Evolutionary conservation across 2,888 invertebrate species (phyloP), one percentile per base, ranked within the genome.

Genomic region (Seira ritae): DNA sequence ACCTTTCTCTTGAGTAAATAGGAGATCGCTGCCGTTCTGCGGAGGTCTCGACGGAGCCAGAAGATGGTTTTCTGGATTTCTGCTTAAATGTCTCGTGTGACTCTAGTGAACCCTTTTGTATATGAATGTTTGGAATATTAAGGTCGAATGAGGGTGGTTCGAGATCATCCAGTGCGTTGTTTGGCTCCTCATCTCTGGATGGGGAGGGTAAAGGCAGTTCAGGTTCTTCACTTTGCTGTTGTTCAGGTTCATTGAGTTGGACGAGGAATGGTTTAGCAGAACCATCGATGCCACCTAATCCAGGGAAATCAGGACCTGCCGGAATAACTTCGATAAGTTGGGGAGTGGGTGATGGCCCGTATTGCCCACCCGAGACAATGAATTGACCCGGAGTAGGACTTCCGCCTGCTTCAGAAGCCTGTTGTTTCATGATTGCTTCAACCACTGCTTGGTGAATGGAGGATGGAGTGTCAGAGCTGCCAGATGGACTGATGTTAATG

Each of bases 371-470:
- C 12, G 60, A 15, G 3, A 19, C 55, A n/a, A n/a, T n/a, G 4
- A 1, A 23, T 19, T 66, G 55, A 8, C 68, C 62, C 0, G 65
- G n/a, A 12, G 76, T 71, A 17, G 46, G 22, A 22, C 20, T 8
- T 3, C 12, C 17, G 55, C 68, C 24, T 67, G 71, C 67, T 15
- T 80, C 80, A 0, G 80, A 73, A 4, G 74, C 75, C 50, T 80
- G 80, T 24, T 80, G 84, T 62, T 80, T 84, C 84, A 84, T 84
- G 2, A 84, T 84, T 1, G 79, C 76, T 76, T 84, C 72, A 1
- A 84, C 80, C 1, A 84, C 80, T 0, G 84, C 75, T 67, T 84
- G 73, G n/a, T 84, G 84, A n/a, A 84, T 84, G 23, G 80, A 74
- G 71, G 68, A 62, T 37, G 84, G 84, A 15, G 73, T 84, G 42